These are phyloP conservation scores for Plectrocnemia conspersa DNA, from an alignment of 1,140 invertebrate species.

Conservation along the genomic window DNA sequence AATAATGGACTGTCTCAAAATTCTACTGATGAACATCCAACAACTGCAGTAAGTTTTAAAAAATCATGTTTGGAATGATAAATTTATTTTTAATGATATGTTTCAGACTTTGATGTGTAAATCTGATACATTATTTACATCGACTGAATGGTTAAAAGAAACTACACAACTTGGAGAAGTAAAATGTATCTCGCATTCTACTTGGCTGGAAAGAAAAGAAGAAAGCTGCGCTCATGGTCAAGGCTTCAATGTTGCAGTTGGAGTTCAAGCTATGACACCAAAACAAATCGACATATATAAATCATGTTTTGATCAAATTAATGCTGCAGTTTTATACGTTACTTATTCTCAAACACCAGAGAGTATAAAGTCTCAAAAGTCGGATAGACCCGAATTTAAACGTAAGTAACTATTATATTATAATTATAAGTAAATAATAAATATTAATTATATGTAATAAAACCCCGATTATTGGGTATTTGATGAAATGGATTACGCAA, in stretches of 20 bases:
- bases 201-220: neutral
- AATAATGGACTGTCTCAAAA: neutral
- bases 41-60: neutral
- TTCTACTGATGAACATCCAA: neutral
- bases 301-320: constrained; percentile 8
- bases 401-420: too few species aligned
- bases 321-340: constrained; percentile 6
- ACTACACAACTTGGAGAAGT: constrained; percentile 1
- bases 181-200: neutral
- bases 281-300: neutral
- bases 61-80: neutral
- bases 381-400: constrained; percentile 4
- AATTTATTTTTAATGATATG: too few species aligned
- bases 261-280: neutral
- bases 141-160: constrained; percentile 1
- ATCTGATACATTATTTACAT: constrained; percentile 8
- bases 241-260: neutral
- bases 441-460: too few species aligned
- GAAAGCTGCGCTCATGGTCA: neutral
- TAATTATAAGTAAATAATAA: too few species aligned
- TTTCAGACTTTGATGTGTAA: constrained; percentile 10
- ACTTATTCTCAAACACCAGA: constrained; percentile 11
- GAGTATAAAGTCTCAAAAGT: neutral
- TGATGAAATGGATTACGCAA: too few species aligned
- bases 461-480: too few species aligned